A percentile compares a stretch with the other conserved stretches of the same genome.
phyloP scores from a whole-genome alignment of 2,797 vertebrate species.

The Lateolabrax maculatus region DNA sequence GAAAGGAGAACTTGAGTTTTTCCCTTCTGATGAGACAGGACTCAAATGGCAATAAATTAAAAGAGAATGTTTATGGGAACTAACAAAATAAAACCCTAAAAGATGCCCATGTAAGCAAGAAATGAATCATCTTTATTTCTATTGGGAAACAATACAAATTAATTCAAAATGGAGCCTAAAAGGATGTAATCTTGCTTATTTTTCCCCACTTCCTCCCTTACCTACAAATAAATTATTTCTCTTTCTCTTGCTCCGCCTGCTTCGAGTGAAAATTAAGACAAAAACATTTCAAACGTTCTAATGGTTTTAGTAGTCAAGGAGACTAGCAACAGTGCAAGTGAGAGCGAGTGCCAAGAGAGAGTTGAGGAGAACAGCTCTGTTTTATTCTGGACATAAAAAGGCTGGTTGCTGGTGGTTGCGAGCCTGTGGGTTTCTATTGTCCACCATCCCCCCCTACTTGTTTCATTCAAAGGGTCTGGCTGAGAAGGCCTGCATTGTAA shows the following conservation, averaged over 20 bases:
- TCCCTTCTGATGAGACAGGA: background rate
- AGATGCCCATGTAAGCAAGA: background rate
- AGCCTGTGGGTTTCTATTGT: constrained; percentile 48
- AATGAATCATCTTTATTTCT: background rate
- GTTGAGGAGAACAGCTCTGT: constrained; percentile 41
- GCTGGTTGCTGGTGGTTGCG: constrained; percentile 22
- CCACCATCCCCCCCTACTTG: constrained; percentile 9
- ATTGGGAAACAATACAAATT: background rate
- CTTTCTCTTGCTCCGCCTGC: constrained; percentile 32
- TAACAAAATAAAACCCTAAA: background rate
- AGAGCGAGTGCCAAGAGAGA: constrained; percentile 46
- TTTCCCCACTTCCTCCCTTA: background rate
- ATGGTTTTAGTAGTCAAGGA: constrained; percentile 54
- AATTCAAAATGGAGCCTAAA: background rate
- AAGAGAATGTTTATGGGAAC: background rate
- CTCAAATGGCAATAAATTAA: background rate
- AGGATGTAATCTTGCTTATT: background rate
- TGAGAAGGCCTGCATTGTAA: constrained; percentile 1
- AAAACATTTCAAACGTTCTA: constrained; percentile 18
- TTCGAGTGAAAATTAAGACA: constrained; percentile 25
- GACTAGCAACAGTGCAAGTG: constrained; percentile 46
- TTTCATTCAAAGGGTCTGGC: constrained; percentile 26
- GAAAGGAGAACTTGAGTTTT: background rate
- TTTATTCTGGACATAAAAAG: constrained; percentile 51
- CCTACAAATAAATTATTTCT: background rate